Percentiles rank a stretch among this genome's conserved stretches.
These are phyloP conservation scores for Nebria ingens DNA, from an alignment of 1,140 invertebrate genomes.

Conservation along the genomic window DNA sequence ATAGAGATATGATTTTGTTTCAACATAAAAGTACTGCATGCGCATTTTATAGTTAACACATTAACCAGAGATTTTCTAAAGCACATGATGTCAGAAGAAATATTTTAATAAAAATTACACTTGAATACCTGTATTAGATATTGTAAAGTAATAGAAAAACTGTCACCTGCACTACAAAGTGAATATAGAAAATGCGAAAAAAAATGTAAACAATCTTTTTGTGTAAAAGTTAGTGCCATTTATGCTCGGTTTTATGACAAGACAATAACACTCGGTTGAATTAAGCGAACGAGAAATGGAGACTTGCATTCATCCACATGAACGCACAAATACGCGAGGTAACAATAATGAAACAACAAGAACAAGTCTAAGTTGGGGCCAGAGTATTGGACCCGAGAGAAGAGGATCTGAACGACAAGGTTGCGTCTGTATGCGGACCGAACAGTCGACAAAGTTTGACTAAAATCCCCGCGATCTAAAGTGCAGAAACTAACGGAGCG, in stretches of 20 bases:
- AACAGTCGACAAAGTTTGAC: constrained; percentile 5
- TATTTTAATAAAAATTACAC: neutral
- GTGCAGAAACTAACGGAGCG: constrained; percentile 4
- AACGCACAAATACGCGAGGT: constrained; percentile 2
- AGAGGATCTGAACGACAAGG: neutral
- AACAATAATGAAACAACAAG: constrained; percentile 7
- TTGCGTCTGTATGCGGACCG: neutral
- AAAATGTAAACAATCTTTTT: neutral
- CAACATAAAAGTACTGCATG: too few relatives aligned
- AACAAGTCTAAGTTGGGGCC: constrained; percentile 7
- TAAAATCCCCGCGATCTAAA: constrained; percentile 2
- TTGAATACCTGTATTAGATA: neutral
- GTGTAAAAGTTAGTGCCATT: neutral
- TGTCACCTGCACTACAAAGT: too few relatives aligned
- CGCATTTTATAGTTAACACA: too few relatives aligned
- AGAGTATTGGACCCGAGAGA: neutral
- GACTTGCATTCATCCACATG: neutral
- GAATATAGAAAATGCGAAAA: neutral
- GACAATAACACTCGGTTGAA: neutral
- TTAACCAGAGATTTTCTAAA: too few relatives aligned
- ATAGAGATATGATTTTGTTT: too few relatives aligned
- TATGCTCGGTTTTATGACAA: neutral
- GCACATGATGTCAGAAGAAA: neutral
- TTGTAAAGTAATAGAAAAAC: too few relatives aligned
- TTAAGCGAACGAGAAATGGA: neutral